phyloP scores from a whole-genome alignment of 2,888 invertebrate genomes.

The Folsomia manolachei region DNA sequence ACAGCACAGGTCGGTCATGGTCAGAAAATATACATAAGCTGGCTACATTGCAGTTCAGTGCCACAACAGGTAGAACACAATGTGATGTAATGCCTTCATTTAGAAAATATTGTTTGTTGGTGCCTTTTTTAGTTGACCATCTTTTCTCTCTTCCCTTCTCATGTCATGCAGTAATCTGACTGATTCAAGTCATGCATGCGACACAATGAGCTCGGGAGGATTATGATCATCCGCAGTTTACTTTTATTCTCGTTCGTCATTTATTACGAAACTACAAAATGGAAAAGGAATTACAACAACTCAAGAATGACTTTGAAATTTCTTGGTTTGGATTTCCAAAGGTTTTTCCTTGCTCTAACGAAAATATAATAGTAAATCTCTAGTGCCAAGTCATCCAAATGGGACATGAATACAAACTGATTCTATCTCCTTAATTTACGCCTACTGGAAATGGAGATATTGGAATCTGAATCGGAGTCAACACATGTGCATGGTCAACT shows the following conservation, averaged over 20 bases:
- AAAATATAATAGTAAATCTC: neutral
- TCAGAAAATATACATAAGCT: neutral
- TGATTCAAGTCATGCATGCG: conserved; percentile 1
- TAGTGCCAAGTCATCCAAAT: neutral
- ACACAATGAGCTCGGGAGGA: neutral
- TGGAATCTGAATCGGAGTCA: neutral
- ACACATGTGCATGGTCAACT: neutral
- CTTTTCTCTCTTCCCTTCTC: too few relatives aligned
- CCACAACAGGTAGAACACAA: neutral
- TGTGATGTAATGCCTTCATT: too few relatives aligned
- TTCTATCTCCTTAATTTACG: conserved; percentile 4
- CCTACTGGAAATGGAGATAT: neutral
- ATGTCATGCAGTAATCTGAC: neutral
- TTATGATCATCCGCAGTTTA: neutral
- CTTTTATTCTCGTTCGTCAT: neutral
- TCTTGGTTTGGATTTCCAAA: conserved; percentile 5
- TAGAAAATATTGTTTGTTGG: too few relatives aligned
- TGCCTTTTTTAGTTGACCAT: neutral
- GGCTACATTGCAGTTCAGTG: neutral
- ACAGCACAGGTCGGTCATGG: neutral
- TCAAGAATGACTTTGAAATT: conserved; percentile 3
- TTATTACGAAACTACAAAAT: neutral
- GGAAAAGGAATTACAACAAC: neutral
- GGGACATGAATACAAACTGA: neutral
- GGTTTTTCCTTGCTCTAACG: neutral